These are phyloP conservation scores for Xestia rhomboidea DNA, from an alignment of 2,888 invertebrate species.

Conservation along the genomic window DNA sequence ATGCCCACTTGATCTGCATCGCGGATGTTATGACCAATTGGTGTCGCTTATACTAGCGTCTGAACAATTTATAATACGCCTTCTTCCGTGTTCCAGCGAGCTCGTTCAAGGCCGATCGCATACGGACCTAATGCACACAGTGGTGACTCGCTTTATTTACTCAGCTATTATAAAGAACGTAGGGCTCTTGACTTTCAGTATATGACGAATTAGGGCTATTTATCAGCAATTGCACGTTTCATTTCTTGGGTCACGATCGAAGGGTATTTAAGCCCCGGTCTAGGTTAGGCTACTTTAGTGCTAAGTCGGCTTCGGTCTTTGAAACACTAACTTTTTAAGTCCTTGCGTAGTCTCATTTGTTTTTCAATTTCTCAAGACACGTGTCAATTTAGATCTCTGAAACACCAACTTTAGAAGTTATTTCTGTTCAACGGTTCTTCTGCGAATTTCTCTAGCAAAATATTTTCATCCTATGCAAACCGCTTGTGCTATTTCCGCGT, in stretches of 20 bases:
- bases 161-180: constrained; percentile 12
- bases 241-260: neutral
- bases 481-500: neutral
- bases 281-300: neutral
- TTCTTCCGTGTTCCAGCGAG: neutral
- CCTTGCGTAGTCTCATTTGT: neutral
- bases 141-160: neutral
- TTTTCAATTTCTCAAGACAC: neutral
- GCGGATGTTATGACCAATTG: constrained; percentile 27
- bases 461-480: neutral
- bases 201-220: neutral
- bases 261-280: neutral
- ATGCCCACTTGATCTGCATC: constrained; percentile 10
- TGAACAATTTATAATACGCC: constrained; percentile 24
- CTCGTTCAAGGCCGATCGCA: neutral
- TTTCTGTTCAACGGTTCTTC: neutral
- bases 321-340: neutral
- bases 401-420: neutral
- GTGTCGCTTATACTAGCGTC: constrained; percentile 17
- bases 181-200: neutral
- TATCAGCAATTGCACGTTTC: constrained; percentile 1
- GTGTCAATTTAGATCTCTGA: neutral
- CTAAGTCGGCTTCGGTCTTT: neutral
- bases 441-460: neutral
- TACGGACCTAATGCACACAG: constrained; percentile 10